A percentile compares a stretch with the other conserved stretches of the same genome.
Conservation (phyloP, 2,113 vertebrate genomes). For the Erythrolamprus reginae region DNA sequence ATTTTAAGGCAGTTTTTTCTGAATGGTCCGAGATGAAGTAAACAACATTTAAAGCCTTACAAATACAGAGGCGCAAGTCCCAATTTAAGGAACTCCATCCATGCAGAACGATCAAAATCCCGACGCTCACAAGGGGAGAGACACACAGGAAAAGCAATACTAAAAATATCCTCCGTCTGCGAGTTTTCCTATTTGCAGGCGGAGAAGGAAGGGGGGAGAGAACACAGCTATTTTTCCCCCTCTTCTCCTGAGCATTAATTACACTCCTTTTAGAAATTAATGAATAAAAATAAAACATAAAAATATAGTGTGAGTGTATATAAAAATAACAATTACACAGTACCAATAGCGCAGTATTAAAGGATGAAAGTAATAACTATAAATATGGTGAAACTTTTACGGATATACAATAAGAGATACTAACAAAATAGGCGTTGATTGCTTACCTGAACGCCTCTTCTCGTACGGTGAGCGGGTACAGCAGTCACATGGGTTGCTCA, state of each 20-base stretch:
- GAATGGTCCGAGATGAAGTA: background rate
- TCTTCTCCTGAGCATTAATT: background rate
- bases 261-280: no score
- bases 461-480: no score
- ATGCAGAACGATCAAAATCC: background rate
- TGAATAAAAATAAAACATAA: no score
- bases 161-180: background rate
- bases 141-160: background rate
- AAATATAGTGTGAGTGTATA: no score
- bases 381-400: no score
- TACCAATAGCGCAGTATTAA: no score
- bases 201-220: accelerated
- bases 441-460: no score
- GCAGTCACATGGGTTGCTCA: no score
- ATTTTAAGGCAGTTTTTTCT: background rate
- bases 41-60: background rate
- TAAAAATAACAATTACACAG: no score
- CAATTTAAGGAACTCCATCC: background rate
- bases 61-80: background rate
- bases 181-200: background rate
- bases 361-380: no score
- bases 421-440: no score
- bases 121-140: background rate
- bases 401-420: no score
- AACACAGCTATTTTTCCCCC: background rate